phyloP scores from a whole-genome alignment of 2,888 invertebrate species.

The Watsonalla binaria region DNA sequence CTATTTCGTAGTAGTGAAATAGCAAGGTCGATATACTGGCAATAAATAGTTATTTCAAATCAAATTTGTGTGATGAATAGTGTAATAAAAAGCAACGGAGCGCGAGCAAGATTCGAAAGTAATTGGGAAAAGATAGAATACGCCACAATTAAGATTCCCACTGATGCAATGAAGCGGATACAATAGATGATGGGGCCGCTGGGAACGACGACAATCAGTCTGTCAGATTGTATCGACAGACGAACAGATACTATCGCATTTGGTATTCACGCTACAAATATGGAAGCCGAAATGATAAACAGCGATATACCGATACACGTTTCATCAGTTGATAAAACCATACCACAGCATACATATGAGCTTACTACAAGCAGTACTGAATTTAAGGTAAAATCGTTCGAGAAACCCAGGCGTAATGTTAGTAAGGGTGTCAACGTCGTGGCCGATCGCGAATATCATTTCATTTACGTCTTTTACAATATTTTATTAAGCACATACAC shows the following conservation, averaged over 20 bases:
- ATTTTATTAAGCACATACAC: too few species aligned
- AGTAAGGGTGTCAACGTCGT: too few species aligned
- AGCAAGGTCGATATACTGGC: constrained; percentile 35
- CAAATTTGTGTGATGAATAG: constrained; percentile 23
- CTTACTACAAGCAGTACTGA: too few species aligned
- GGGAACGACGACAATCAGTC: constrained; percentile 22
- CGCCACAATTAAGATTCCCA: constrained; percentile 27
- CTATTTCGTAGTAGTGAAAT: constrained; percentile 31
- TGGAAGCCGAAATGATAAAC: constrained; percentile 2
- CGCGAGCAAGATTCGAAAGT: constrained; percentile 23
- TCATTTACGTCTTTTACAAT: too few species aligned
- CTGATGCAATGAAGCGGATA: constrained; percentile 17
- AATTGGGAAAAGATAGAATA: constrained; percentile 37
- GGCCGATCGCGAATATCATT: too few species aligned
- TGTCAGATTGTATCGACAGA: constrained; percentile 23
- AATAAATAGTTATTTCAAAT: constrained; percentile 25
- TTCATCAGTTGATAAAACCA: not conserved
- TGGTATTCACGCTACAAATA: constrained; percentile 10
- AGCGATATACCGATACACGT: not conserved
- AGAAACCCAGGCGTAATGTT: too few species aligned
- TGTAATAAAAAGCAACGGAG: constrained; percentile 14
- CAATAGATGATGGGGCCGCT: constrained; percentile 31
- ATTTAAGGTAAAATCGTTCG: too few species aligned
- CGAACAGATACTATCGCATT: constrained; percentile 26
- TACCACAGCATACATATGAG: too few species aligned